Base-by-base conservation (phyloP, 1,140 invertebrate genomes). In the Bradysia coprophila region DNA sequence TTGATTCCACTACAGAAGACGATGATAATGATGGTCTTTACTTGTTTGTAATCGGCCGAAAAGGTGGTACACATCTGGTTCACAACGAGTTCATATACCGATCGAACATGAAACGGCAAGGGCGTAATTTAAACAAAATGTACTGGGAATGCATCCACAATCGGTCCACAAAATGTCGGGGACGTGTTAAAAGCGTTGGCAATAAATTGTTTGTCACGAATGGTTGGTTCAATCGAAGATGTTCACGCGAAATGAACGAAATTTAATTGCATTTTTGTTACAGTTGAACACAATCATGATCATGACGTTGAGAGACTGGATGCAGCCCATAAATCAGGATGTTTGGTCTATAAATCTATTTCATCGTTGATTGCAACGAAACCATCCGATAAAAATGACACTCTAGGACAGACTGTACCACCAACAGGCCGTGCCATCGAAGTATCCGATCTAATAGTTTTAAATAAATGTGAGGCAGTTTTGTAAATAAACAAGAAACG, bases 71-170 rank as follows among this genome's bases (percentile, higher is more conserved):
- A 0, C 42, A 61, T 24, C 38, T 61, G 20, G 55, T 52, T n/a
- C 52, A 59, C 20, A 57, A 60, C 34, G 54, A 61, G 37, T 61
- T 56, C 21, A 44, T 61, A 5, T 61, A 61, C 42, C 55, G 58
- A 21, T 61, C 58, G 21, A 61, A 61, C 53, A 48, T 59, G 11
- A 57, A 56, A 41, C 52, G 55, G 11, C 57, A 52, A 21, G 58
- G 58, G 33, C 51, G 51, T 21, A 48, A 48, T 32, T 50, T 47
- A 21, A 52, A 61, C 8, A 58, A 56, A 21, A 43, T 61, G 2
- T 61, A 60, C 28, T 61, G 57, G 57, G 58, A 61, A 45, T 61
- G 58, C 36, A 53, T 61, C 2, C 52, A 58, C 24, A 60, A 61
- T 48, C 52, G 58, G 21, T 55, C 54, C 6, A 51, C 49, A 20